Percentiles rank a stretch among this genome's conserved stretches.
phyloP scores from a whole-genome alignment of 2,888 invertebrate genomes.

The Drosophila koepferae region DNA sequence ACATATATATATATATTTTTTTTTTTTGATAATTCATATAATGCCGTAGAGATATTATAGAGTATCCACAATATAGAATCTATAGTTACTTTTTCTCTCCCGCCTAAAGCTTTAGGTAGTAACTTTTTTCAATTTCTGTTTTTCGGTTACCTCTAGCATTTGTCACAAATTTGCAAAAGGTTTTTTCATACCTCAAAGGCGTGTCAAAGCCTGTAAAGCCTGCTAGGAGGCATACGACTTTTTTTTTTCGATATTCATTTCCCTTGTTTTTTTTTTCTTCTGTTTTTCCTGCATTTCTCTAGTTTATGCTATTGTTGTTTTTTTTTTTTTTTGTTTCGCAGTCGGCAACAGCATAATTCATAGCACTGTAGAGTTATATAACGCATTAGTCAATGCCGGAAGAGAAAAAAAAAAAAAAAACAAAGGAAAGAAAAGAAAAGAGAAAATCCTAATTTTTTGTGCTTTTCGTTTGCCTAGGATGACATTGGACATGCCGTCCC shows the following conservation, averaged over 20 bases:
- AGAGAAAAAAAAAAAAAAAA: background rate
- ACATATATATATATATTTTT: too few species aligned
- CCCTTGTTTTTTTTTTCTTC: background rate
- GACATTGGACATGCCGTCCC: slow-evolving; percentile 39
- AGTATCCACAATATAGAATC: background rate
- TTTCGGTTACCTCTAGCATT: background rate
- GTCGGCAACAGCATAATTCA: slow-evolving; percentile 56
- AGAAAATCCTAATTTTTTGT: slow-evolving; percentile 13
- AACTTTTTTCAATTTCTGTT: background rate
- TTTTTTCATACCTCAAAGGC: slow-evolving; percentile 12
- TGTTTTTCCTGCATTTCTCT: slow-evolving; percentile 14
- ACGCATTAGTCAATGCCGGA: slow-evolving; percentile 33
- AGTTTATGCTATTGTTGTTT: slow-evolving; percentile 13
- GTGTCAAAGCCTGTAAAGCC: slow-evolving; percentile 23
- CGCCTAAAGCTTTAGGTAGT: background rate
- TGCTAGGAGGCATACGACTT: background rate
- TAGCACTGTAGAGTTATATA: slow-evolving; percentile 54
- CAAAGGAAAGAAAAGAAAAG: background rate
- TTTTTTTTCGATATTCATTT: slow-evolving; percentile 2
- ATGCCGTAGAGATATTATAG: background rate
- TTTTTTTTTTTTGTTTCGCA: slow-evolving; percentile 1
- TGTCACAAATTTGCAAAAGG: slow-evolving; percentile 40
- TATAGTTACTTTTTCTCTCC: background rate
- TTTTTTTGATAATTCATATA: background rate
- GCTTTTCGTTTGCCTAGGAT: slow-evolving; percentile 8